Evolutionary conservation across 2,113 vertebrate species (phyloP).

Genomic region (Clarias macrocephalus): DNA sequence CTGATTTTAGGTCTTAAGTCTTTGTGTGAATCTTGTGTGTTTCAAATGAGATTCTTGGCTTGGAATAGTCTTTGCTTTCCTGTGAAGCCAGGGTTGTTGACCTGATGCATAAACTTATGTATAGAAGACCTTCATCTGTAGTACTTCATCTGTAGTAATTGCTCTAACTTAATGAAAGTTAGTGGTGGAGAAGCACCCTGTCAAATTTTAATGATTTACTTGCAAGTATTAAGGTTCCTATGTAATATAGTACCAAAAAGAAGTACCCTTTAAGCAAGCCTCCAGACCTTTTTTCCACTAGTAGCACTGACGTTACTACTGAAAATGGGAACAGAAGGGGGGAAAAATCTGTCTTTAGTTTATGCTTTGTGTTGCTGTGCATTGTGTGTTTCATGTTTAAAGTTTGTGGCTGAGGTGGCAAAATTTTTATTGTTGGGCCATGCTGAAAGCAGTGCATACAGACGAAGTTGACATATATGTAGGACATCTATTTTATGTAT

Average conservation of each 20-base stretch:
- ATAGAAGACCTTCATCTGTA: not conserved
- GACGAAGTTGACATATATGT: too few species aligned
- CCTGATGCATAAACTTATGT: not conserved
- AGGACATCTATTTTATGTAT: too few species aligned
- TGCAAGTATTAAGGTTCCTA: not conserved
- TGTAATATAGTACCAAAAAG: not conserved
- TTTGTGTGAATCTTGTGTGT: not conserved
- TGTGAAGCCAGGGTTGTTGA: not conserved
- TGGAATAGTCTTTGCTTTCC: not conserved
- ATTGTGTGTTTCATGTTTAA: too few species aligned
- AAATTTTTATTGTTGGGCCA: too few species aligned
- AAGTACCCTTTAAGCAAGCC: not conserved
- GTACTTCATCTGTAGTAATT: not conserved
- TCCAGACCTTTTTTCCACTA: too few species aligned
- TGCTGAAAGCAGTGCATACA: too few species aligned
- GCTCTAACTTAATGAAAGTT: not conserved
- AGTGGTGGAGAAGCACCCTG: not conserved
- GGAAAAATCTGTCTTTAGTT: too few species aligned
- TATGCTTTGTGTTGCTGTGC: too few species aligned
- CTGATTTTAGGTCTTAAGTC: not conserved
- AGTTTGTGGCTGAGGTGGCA: too few species aligned
- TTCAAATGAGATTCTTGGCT: not conserved
- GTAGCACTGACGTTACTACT: too few species aligned
- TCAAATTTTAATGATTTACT: not conserved
- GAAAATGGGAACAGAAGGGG: too few species aligned